These are phyloP conservation scores for Furcifer pardalis DNA, from an alignment of 2,797 vertebrate genomes.

Conservation along the genomic window DNA sequence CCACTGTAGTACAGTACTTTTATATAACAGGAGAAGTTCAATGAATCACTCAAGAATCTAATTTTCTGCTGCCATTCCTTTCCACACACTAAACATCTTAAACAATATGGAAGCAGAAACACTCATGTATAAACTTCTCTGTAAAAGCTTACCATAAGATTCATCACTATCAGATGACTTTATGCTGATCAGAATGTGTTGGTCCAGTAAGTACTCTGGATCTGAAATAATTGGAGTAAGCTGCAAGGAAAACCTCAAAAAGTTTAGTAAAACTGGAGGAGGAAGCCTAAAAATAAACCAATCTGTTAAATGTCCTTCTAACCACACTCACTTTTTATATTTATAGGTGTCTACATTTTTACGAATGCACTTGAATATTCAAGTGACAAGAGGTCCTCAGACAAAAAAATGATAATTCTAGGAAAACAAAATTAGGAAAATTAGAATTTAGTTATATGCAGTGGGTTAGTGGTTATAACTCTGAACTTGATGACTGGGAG, in stretches of 20 bases:
- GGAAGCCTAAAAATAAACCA: not conserved
- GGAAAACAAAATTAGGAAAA: not conserved
- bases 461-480: not conserved
- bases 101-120: constrained; percentile 46
- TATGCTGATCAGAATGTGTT: constrained; percentile 95
- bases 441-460: not conserved
- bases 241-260: constrained; percentile 73
- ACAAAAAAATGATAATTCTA: not conserved
- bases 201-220: constrained; percentile 95
- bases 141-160: constrained; percentile 87
- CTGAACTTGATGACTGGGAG: too few relatives aligned
- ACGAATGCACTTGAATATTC: not conserved
- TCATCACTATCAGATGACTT: constrained; percentile 95
- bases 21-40: constrained; percentile 42
- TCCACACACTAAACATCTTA: constrained; percentile 21
- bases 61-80: constrained; percentile 43
- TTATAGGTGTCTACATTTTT: not conserved
- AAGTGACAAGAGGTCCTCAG: too few relatives aligned
- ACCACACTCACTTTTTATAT: not conserved
- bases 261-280: constrained; percentile 1
- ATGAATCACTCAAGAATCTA: not conserved
- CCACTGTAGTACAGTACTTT: constrained; percentile 33
- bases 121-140: constrained; percentile 52
- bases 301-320: not conserved
- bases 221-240: constrained; percentile 98